A percentile compares a stretch with the other conserved stretches of the same genome.
These are phyloP conservation scores for Lates calcarifer DNA, from an alignment of 2,113 vertebrate species.

Conservation along the genomic window DNA sequence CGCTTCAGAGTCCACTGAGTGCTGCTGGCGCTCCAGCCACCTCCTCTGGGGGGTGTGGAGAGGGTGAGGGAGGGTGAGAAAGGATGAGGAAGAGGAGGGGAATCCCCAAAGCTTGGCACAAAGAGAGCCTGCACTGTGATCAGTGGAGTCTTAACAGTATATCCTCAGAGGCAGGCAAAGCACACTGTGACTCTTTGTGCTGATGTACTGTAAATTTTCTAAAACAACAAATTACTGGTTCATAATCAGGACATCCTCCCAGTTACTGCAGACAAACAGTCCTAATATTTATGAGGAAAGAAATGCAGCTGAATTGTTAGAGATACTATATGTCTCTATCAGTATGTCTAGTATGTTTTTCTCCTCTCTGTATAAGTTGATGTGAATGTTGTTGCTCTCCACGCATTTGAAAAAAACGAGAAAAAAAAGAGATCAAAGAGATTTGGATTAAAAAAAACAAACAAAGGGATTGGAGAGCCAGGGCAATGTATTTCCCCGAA, in stretches of 20 bases:
- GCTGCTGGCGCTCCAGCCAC: not conserved
- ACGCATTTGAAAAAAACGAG: conserved; percentile 24
- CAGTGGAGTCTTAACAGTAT: not conserved
- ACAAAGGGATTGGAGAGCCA: conserved; percentile 1
- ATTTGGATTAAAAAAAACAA: conserved; percentile 61
- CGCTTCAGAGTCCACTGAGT: conserved; percentile 40
- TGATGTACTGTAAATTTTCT: not conserved
- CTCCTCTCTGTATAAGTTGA: not conserved
- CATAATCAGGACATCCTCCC: not conserved
- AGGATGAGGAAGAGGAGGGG: conserved; percentile 35
- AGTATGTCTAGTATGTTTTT: not conserved
- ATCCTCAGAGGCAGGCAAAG: conserved; percentile 9
- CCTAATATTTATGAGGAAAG: not conserved
- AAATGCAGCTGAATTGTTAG: not conserved
- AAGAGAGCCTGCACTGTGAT: conserved; percentile 31
- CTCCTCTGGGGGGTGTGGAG: conserved; percentile 31
- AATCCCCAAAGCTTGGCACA: conserved; percentile 38
- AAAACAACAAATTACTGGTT: not conserved
- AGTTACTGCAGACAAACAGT: not conserved
- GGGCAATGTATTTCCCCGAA: conserved; percentile 44
- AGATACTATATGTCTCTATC: not conserved
- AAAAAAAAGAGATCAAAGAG: conserved; percentile 14
- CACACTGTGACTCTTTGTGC: not conserved
- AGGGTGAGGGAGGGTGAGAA: conserved; percentile 20
- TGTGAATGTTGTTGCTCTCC: conserved; percentile 1